Evolutionary conservation across 2,113 vertebrate species (phyloP).

Genomic region (Sceloporus undulatus): DNA sequence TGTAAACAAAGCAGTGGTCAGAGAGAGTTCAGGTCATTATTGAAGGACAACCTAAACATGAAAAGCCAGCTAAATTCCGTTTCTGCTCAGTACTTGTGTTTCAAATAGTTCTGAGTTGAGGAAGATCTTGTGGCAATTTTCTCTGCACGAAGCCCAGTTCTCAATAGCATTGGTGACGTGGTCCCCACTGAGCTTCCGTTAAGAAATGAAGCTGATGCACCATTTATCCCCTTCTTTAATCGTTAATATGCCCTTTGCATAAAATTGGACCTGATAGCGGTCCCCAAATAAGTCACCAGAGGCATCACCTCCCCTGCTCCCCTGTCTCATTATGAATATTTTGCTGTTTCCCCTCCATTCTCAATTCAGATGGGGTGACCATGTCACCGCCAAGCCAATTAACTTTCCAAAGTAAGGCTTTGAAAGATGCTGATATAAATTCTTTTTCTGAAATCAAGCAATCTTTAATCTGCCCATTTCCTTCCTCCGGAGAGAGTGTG

Average conservation of each 20-base stretch:
- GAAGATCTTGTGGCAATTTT: slow-evolving; percentile 18
- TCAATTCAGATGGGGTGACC: neutral
- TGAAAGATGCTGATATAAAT: neutral
- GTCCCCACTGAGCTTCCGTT: slow-evolving; percentile 54
- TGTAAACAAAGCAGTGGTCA: neutral
- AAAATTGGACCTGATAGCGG: neutral
- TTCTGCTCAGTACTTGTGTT: neutral
- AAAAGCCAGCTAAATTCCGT: neutral
- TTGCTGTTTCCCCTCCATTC: accelerated
- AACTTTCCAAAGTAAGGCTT: slow-evolving; percentile 34
- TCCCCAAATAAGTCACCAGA: neutral
- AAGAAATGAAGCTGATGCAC: slow-evolving; percentile 52
- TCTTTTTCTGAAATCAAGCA: slow-evolving; percentile 12
- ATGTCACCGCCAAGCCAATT: neutral
- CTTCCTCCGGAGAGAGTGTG: slow-evolving; percentile 43
- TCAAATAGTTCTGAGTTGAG: neutral
- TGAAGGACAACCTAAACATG: neutral
- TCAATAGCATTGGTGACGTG: accelerated
- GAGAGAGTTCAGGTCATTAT: neutral
- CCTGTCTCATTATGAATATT: accelerated
- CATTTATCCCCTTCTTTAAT: slow-evolving; percentile 45
- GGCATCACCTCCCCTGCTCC: slow-evolving; percentile 6
- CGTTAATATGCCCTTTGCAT: neutral
- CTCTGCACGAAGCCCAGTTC: slow-evolving; percentile 23
- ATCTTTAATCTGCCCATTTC: slow-evolving; percentile 47